Evolutionary conservation across 2,888 invertebrate genomes (phyloP), one percentile per base, ranked within the genome.

Genomic region (Andrena flavipes): DNA sequence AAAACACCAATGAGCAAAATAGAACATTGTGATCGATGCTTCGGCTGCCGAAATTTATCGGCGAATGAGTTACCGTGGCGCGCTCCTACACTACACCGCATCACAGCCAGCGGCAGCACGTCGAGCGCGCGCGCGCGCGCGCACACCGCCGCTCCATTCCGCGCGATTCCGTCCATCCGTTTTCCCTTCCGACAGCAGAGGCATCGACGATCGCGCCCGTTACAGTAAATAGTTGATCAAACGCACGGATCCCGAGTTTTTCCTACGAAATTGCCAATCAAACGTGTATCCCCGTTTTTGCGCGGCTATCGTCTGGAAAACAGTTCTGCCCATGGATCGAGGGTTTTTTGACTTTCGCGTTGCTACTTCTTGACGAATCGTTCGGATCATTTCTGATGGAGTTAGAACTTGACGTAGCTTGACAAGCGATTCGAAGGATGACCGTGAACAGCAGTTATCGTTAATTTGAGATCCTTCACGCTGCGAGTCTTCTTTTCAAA

Each of bases 1-100:
- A 92, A 92, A 93, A 93, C 92, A 92, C 92, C 93, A 93, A 93
- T 93, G 93, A 93, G 93, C 93, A 92, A 93, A 93, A 93, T 92
- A 93, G 93, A 93, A 93, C 93, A 92, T 91, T 91, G 93, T 93
- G 93, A 93, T 93, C 92, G 92, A 93, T 93, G 93, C 91, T 89
- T 88, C 81, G 84, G 76, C 84, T 51, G 89, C 76, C 84, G 88
- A 91, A 93, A 93, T 93, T 93, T 93, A 93, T 93, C 91, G 93
- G 90, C 90, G 92, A 92, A 92, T 93, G 92, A 93, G 92, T 93
- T 92, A 92, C 89, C 84, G 84, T 71, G 70, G 80, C 84, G 80
- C 69, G 64, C 83, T 76, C 73, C 54, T 79, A 76, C 74, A 76
- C 79, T 62, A 33, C 65, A 51, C 60, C 65, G 30, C 48, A 35